Evolutionary conservation across 2,113 vertebrate genomes (phyloP).

Genomic region (Ornithorhynchus anatinus): DNA sequence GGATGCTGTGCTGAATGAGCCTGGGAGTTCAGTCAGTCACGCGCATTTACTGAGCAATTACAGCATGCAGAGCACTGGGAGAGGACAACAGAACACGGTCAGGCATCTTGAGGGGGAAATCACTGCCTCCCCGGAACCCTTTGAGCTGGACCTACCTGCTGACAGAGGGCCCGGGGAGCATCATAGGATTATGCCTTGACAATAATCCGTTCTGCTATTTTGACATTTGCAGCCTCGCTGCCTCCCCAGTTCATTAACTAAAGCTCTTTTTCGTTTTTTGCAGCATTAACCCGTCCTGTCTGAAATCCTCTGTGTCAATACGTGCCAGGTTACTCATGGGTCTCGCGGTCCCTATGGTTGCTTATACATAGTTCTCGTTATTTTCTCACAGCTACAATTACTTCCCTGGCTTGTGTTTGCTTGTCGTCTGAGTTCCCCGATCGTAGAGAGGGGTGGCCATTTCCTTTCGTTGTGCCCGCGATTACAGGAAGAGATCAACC

Average conservation of each 20-base stretch:
- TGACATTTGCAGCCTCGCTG: background rate
- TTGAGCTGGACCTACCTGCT: too few species aligned
- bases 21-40: too few species aligned
- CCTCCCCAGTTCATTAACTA: background rate
- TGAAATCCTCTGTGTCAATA: background rate
- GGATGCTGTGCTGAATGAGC: too few species aligned
- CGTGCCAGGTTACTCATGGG: background rate
- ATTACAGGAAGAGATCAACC: background rate
- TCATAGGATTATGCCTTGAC: too few species aligned
- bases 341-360: background rate
- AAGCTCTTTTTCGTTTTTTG: too few species aligned
- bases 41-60: too few species aligned
- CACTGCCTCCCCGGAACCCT: too few species aligned
- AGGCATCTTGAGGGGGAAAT: too few species aligned
- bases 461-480: slow-evolving; percentile 24
- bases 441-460: background rate
- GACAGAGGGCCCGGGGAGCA: too few species aligned
- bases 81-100: too few species aligned
- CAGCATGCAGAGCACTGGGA: too few species aligned
- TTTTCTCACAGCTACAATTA: background rate
- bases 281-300: background rate
- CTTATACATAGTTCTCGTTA: background rate
- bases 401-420: slow-evolving; percentile 26
- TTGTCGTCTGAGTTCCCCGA: background rate
- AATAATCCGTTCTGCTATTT: background rate